Evolutionary conservation across 2,888 invertebrate genomes (phyloP).

Genomic region (Plusia festucae): DNA sequence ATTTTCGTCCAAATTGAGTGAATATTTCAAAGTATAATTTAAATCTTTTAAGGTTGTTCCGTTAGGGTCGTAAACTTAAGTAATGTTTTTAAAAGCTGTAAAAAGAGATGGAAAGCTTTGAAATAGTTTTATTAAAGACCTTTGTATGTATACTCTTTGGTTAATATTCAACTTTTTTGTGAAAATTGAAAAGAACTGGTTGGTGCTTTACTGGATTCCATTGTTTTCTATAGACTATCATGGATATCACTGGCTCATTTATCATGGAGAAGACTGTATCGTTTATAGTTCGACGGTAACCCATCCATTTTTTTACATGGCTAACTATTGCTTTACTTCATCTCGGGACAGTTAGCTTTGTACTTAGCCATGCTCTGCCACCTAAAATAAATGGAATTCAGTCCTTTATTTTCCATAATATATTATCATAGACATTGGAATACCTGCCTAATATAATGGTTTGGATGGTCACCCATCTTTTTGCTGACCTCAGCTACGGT

Average conservation of each 20-base stretch:
- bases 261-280: too few relatives aligned
- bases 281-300: not conserved
- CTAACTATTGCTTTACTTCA: not conserved
- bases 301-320: not conserved
- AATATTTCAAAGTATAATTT: constrained; percentile 48
- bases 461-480: not conserved
- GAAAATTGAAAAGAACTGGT: not conserved
- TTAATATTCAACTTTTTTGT: not conserved
- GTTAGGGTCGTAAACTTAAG: constrained; percentile 27
- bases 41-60: constrained; percentile 46
- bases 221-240: not conserved
- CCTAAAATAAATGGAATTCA: too few relatives aligned
- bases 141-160: constrained; percentile 14
- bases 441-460: too few relatives aligned
- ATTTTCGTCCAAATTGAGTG: constrained; percentile 41
- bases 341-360: not conserved
- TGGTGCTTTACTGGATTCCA: not conserved
- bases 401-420: too few relatives aligned
- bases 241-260: too few relatives aligned
- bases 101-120: constrained; percentile 31
- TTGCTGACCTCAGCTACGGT: not conserved
- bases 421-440: too few relatives aligned
- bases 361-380: too few relatives aligned
- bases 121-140: constrained; percentile 36
- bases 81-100: constrained; percentile 42